Base-by-base conservation (phyloP, 2,888 invertebrate species). In the Diploptera punctata region DNA sequence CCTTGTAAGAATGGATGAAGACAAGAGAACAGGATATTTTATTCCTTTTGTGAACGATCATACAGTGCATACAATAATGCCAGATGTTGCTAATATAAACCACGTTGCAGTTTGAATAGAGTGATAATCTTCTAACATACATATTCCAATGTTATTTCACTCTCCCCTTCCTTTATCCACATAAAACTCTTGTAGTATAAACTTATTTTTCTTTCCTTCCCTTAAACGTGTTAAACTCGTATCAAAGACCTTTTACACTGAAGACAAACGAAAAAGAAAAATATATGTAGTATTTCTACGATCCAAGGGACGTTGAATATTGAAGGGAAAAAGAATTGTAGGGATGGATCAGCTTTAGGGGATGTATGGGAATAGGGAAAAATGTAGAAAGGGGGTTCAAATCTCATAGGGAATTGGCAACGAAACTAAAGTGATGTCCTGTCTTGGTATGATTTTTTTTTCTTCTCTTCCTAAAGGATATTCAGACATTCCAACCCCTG, bases 221-320 rank as follows among this genome's bases (percentile, higher is more conserved):
- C n/a, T n/a, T 47, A 47, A 61, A 70, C 52, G 65, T 52, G 70
- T 70, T 65, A 70, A 70, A 70, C 70, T 70, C 65, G 52, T 52
- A 70, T 70, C 70, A 65, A 65, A 65, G 70, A 47, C 61, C 70
- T 65, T 69, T 70, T 70, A 70, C 70, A 70, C 65, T 33, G 29
- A 16, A 49, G 38, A 49, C 65, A 62, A 70, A 52, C 65, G 65
- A 33, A 29, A 65, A 65, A 47, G 65, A 47, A 47, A 65, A 65
- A 65, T 65, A 65, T 65, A 44, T 47, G 65, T 26, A 61, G 38
- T 18, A 21, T 24, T 38, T n/a, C 16, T 7, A 44, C 13, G 49
- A 49, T 16, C 16, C 49, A 70, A 68, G 29, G 65, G 38, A 65
- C 65, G 31, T 3, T 70, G 62, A 62, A 70, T 70, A 70, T 65